Evolutionary conservation across 2,797 vertebrate species (phyloP).

Genomic region (Halcyon badia): DNA sequence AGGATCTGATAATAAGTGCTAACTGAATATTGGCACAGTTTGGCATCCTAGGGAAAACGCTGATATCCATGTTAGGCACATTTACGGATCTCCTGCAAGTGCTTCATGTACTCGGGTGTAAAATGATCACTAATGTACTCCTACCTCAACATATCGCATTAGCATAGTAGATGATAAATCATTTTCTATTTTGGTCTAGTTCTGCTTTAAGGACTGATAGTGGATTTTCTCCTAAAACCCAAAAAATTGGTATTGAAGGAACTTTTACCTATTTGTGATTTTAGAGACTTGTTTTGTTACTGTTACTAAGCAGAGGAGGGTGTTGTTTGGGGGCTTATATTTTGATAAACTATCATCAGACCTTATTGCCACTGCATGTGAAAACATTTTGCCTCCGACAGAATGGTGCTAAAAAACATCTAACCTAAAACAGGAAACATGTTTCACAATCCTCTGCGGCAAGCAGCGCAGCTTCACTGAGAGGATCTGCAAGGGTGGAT

Average conservation of each 20-base stretch:
- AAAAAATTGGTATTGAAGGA: background rate
- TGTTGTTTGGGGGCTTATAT: background rate
- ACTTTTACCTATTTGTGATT: background rate
- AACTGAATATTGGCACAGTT: background rate
- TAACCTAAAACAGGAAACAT: conserved; percentile 3
- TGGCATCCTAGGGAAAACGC: background rate
- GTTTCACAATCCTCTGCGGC: conserved; percentile 19
- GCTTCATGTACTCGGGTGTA: background rate
- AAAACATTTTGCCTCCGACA: background rate
- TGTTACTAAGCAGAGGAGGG: background rate
- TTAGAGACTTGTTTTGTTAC: background rate
- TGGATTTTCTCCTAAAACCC: background rate
- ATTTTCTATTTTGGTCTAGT: background rate
- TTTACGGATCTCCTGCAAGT: background rate
- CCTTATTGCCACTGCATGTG: background rate
- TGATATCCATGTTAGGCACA: background rate
- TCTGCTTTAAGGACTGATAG: background rate
- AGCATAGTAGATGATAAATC: background rate
- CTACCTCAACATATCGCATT: background rate
- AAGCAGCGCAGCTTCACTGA: background rate
- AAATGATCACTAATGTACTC: background rate
- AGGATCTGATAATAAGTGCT: background rate
- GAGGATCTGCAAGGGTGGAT: conserved; percentile 21
- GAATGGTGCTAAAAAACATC: conserved; percentile 7
- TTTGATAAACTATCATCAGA: background rate